Percentiles rank a stretch among this genome's conserved stretches.
These are phyloP conservation scores for Anguilla japonica DNA, from an alignment of 2,113 vertebrate genomes.

Conservation along the genomic window DNA sequence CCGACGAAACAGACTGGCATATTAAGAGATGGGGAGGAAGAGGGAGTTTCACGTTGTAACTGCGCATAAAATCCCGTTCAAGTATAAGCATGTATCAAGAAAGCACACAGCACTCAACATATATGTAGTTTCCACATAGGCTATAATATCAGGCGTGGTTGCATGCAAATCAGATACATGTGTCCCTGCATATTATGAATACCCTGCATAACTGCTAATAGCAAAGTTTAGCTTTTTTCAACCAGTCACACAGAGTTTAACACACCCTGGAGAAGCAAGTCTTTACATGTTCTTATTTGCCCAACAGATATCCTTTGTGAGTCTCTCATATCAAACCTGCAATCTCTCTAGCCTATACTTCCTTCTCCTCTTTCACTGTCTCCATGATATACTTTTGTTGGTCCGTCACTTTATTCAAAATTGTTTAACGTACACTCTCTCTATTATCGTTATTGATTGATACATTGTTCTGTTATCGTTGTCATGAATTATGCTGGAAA, in stretches of 20 bases:
- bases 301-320: slow-evolving; percentile 45
- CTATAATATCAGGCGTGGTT: too few relatives aligned
- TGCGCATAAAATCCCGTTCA: too few relatives aligned
- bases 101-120: too few relatives aligned
- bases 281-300: slow-evolving; percentile 52
- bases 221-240: not conserved
- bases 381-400: not conserved
- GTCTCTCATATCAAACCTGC: slow-evolving; percentile 46
- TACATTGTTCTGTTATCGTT: too few relatives aligned
- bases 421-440: not conserved
- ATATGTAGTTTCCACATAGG: too few relatives aligned
- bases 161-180: too few relatives aligned
- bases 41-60: not conserved
- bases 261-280: slow-evolving; percentile 43
- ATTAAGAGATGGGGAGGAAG: too few relatives aligned
- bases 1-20: not conserved
- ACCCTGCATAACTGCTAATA: not conserved
- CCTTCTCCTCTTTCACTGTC: not conserved
- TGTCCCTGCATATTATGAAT: not conserved
- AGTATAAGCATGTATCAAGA: too few relatives aligned
- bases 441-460: not conserved
- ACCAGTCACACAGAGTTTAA: not conserved
- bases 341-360: slow-evolving; percentile 40
- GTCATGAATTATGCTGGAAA: not conserved
- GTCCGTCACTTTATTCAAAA: not conserved